A percentile compares a stretch with the other conserved stretches of the same genome.
phyloP scores from a whole-genome alignment of 2,797 vertebrate species.

The Agapornis canus region DNA sequence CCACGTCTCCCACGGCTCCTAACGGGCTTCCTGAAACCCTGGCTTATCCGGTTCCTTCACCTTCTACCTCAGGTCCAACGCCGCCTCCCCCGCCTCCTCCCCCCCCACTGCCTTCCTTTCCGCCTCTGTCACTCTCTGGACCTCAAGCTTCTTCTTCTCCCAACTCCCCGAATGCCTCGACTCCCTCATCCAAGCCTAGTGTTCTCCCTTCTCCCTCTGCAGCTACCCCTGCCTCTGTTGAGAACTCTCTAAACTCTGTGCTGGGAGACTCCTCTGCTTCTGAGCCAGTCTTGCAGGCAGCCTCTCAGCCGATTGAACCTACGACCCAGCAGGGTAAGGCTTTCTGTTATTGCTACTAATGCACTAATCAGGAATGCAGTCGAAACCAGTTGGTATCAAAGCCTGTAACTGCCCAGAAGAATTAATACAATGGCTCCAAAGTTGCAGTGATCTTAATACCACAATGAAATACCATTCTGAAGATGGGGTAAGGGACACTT shows the following conservation, averaged over 20 bases:
- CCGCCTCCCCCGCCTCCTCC: conserved; percentile 76
- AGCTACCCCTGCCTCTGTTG: conserved; percentile 90
- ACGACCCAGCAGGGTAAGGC: conserved; percentile 92
- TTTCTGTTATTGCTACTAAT: conserved; percentile 79
- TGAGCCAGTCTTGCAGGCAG: conserved; percentile 85
- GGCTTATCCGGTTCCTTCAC: conserved; percentile 76
- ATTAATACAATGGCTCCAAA: background rate
- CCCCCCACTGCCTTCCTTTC: conserved; percentile 76
- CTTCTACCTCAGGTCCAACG: conserved; percentile 81
- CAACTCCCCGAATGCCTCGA: conserved; percentile 82
- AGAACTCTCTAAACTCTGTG: conserved; percentile 90
- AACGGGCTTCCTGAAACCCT: conserved; percentile 85
- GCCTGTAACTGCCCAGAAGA: background rate
- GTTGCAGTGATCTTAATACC: conserved; percentile 18
- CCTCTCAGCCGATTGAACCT: conserved; percentile 86
- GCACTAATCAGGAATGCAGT: conserved; percentile 70
- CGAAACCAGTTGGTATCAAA: background rate
- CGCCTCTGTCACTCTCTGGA: conserved; percentile 77
- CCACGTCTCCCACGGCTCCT: conserved; percentile 83
- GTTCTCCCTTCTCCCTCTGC: conserved; percentile 98
- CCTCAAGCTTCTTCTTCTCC: conserved; percentile 79
- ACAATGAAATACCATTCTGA: background rate
- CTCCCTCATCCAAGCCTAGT: conserved; percentile 95
- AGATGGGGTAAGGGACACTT: background rate
- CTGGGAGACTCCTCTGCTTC: conserved; percentile 87